phyloP scores from a whole-genome alignment of 2,797 vertebrate genomes.

The Cygnus olor region DNA sequence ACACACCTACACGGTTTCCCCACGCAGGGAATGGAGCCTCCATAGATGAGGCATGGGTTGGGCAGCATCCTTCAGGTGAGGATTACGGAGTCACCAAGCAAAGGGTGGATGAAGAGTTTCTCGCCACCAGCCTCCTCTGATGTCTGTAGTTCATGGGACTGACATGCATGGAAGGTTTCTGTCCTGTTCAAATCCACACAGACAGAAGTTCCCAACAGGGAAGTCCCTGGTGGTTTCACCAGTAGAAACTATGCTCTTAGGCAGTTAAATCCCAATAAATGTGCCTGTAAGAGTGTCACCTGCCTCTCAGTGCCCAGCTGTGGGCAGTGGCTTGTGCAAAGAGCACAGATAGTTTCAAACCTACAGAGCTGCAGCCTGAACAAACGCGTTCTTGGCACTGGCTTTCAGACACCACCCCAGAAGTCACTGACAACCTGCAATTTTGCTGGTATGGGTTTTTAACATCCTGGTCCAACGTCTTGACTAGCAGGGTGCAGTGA shows the following conservation, averaged over 20 bases:
- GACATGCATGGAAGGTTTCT: not conserved
- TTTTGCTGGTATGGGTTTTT: not conserved
- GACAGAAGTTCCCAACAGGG: not conserved
- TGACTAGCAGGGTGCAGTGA: no score
- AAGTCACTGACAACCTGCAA: not conserved
- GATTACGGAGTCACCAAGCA: not conserved
- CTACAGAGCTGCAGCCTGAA: not conserved
- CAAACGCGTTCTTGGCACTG: fast-evolving
- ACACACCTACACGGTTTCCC: fast-evolving
- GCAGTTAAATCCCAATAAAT: not conserved
- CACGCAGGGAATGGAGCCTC: not conserved
- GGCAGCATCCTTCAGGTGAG: not conserved
- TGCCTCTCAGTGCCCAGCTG: not conserved
- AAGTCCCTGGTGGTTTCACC: not conserved
- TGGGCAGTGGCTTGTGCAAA: not conserved
- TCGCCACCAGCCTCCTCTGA: not conserved
- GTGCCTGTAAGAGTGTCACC: not conserved
- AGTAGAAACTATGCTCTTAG: not conserved
- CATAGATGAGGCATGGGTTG: not conserved
- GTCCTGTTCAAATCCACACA: not conserved
- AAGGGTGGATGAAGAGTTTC: not conserved
- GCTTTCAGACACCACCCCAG: not conserved
- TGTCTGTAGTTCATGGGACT: not conserved
- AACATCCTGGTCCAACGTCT: no score
- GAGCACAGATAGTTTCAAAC: not conserved